Evolutionary conservation across 2,888 invertebrate species (phyloP).

Genomic region (Nomada flava): DNA sequence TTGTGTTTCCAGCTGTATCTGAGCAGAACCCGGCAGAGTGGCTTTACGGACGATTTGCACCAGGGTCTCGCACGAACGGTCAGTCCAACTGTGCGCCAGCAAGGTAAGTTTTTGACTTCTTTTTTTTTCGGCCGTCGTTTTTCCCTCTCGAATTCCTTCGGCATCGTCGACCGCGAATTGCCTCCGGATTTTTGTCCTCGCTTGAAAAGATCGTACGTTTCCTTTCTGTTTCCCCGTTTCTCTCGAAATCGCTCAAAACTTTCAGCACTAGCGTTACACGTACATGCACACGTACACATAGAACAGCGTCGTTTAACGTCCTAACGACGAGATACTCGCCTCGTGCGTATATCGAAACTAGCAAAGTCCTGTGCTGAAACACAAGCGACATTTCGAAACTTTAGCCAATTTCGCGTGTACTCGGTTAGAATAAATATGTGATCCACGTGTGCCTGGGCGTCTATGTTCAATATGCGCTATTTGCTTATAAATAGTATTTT

Average conservation of each 20-base stretch:
- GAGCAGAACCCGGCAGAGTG: conserved; percentile 79
- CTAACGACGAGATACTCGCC: conserved; percentile 58
- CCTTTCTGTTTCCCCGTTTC: conserved; percentile 27
- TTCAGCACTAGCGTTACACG: conserved; percentile 24
- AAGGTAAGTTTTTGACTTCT: conserved; percentile 75
- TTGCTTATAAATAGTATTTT: conserved; percentile 5
- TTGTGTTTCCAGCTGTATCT: conserved; percentile 78
- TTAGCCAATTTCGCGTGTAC: conserved; percentile 41
- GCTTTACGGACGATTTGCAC: conserved; percentile 73
- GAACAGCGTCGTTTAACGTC: conserved; percentile 59
- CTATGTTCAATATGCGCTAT: conserved; percentile 10
- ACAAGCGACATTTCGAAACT: conserved; percentile 39
- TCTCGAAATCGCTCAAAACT: conserved; percentile 39
- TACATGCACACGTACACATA: conserved; percentile 21
- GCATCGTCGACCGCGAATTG: conserved; percentile 28
- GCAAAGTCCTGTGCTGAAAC: conserved; percentile 14
- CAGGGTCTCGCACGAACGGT: conserved; percentile 76
- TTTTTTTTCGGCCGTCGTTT: not conserved
- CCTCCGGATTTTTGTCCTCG: conserved; percentile 36
- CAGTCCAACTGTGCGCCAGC: conserved; percentile 78
- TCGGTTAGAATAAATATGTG: conserved; percentile 46
- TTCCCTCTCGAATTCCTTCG: conserved; percentile 37
- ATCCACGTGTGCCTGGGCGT: conserved; percentile 18
- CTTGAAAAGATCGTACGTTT: conserved; percentile 32
- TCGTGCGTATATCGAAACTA: conserved; percentile 41